These are phyloP conservation scores for Abrostola tripartita DNA, from an alignment of 2,888 invertebrate genomes.

Conservation along the genomic window DNA sequence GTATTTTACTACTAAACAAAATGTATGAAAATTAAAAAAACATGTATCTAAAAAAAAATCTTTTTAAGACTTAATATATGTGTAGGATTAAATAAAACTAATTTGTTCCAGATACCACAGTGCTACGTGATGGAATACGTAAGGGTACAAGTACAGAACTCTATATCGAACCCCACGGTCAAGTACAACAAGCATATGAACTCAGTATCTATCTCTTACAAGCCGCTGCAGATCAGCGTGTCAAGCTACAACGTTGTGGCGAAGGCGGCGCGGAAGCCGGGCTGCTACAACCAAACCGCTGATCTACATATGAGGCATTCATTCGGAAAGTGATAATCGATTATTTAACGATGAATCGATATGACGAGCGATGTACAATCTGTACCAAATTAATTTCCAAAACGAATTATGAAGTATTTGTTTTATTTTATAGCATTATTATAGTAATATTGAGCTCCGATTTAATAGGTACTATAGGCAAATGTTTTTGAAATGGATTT, in stretches of 20 bases:
- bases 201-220: constrained; percentile 48
- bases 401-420: no score
- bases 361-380: no score
- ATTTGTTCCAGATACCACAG: constrained; percentile 26
- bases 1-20: no score
- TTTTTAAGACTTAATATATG: neutral
- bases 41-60: neutral
- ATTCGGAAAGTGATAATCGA: neutral
- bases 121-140: constrained; percentile 40
- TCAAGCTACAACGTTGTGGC: constrained; percentile 47
- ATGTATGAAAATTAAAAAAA: no score
- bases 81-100: constrained; percentile 20
- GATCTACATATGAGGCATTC: neutral
- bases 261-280: constrained; percentile 38
- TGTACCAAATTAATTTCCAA: no score
- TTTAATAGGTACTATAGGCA: no score
- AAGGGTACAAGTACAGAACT: constrained; percentile 49
- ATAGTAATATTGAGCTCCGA: no score
- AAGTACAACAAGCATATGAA: constrained; percentile 29
- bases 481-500: no score
- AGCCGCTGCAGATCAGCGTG: constrained; percentile 37
- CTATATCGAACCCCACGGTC: constrained; percentile 43
- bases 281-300: constrained; percentile 28
- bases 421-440: no score
- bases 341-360: neutral